phyloP scores from a whole-genome alignment of 2,888 invertebrate genomes.

The Troides helena region DNA sequence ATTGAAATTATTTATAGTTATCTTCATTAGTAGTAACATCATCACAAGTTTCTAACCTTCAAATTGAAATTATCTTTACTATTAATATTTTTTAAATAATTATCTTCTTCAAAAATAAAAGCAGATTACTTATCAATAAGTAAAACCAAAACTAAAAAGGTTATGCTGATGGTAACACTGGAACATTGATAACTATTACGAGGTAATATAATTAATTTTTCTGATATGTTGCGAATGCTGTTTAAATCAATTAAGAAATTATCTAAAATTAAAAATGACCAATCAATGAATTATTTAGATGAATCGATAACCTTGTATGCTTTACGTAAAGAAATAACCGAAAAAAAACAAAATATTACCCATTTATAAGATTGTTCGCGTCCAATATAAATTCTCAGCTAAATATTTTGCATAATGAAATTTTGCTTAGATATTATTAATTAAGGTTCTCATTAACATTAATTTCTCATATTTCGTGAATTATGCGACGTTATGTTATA shows the following conservation, averaged over 20 bases:
- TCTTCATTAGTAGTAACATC: no score
- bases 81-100: no score
- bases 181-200: no score
- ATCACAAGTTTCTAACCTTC: no score
- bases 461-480: constrained; percentile 14
- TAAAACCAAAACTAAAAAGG: no score
- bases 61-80: no score
- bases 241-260: background rate
- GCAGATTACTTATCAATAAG: no score
- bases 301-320: background rate
- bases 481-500: constrained; percentile 16
- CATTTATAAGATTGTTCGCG: background rate
- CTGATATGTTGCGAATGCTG: background rate
- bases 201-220: background rate
- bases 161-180: no score
- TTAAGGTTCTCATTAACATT: constrained; percentile 20
- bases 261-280: background rate
- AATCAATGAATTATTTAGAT: background rate
- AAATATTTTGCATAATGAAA: constrained; percentile 6
- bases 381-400: background rate
- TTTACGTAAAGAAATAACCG: background rate
- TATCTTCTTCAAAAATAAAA: no score
- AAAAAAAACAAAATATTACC: background rate
- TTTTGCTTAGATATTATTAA: constrained; percentile 15
- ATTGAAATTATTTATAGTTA: no score